Conservation (phyloP, 2,113 vertebrate species). For the Anhinga rufa region DNA sequence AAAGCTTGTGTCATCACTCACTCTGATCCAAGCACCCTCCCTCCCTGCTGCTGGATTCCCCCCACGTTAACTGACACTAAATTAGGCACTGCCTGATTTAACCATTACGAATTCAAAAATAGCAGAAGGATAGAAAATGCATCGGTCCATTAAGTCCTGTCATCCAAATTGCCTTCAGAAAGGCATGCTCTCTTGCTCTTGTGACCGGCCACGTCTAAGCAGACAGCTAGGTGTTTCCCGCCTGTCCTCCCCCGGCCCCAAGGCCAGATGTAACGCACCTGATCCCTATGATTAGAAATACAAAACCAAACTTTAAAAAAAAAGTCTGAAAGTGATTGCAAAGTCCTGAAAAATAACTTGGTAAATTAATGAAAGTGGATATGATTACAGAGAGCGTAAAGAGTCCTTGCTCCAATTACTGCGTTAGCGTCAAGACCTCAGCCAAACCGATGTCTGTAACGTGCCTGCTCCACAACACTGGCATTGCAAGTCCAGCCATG, state of each 20-base stretch:
- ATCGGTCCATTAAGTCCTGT: not conserved
- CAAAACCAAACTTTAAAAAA: not conserved
- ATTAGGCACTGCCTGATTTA: not conserved
- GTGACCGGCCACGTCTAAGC: fast-evolving
- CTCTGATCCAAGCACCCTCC: not conserved
- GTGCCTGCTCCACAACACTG: not conserved
- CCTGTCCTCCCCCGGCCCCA: not conserved
- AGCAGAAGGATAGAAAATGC: not conserved
- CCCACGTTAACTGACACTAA: not conserved
- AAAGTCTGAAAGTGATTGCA: not conserved
- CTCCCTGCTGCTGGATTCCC: not conserved
- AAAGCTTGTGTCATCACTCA: not conserved
- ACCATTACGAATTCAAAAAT: not conserved
- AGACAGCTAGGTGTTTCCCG: not conserved
- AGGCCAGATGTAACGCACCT: not conserved
- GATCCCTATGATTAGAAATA: not conserved
- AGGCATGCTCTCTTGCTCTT: not conserved
- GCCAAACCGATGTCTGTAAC: not conserved
- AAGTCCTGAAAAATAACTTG: not conserved
- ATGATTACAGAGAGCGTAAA: not conserved
- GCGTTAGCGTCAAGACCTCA: not conserved
- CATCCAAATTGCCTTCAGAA: not conserved
- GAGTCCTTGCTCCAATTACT: not conserved
- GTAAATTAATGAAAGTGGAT: not conserved
- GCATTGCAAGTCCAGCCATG: not conserved